Percentiles rank a stretch among this genome's conserved stretches.
Conservation (phyloP, 2,888 invertebrate genomes). For the Vanessa cardui region DNA sequence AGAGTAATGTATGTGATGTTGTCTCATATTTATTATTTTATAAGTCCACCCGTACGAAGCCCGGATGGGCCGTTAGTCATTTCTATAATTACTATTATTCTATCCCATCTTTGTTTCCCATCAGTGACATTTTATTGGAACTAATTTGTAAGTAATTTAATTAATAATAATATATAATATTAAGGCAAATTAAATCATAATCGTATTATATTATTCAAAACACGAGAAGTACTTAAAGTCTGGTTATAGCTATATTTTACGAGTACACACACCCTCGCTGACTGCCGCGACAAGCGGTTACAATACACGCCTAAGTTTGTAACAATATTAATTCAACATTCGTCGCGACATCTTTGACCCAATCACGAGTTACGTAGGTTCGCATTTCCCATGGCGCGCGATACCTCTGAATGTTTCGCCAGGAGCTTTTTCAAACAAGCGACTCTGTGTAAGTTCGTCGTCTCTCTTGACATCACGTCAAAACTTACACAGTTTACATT, state of each 20-base stretch:
- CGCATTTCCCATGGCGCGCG: background rate
- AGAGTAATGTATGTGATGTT: too few relatives aligned
- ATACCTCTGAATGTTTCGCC: constrained; percentile 22
- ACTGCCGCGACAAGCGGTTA: constrained; percentile 12
- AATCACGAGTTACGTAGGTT: background rate
- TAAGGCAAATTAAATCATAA: background rate
- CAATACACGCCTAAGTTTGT: constrained; percentile 8
- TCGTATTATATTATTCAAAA: too few relatives aligned
- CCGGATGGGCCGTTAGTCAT: too few relatives aligned
- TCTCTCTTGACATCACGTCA: constrained; percentile 25
- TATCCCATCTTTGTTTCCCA: too few relatives aligned
- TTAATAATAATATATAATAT: background rate
- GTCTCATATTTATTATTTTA: too few relatives aligned
- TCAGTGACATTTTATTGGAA: too few relatives aligned
- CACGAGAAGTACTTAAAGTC: background rate
- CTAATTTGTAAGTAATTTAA: too few relatives aligned
- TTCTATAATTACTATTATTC: too few relatives aligned
- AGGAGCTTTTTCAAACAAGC: constrained; percentile 22
- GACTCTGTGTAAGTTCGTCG: constrained; percentile 22
- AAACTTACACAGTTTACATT: constrained; percentile 26
- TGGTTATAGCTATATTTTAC: background rate
- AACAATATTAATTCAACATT: background rate
- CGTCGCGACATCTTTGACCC: background rate
- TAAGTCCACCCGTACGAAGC: too few relatives aligned
- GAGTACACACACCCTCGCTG: background rate